Evolutionary conservation across 2,888 invertebrate species (phyloP).

Genomic region (Pachymerium ferrugineum): DNA sequence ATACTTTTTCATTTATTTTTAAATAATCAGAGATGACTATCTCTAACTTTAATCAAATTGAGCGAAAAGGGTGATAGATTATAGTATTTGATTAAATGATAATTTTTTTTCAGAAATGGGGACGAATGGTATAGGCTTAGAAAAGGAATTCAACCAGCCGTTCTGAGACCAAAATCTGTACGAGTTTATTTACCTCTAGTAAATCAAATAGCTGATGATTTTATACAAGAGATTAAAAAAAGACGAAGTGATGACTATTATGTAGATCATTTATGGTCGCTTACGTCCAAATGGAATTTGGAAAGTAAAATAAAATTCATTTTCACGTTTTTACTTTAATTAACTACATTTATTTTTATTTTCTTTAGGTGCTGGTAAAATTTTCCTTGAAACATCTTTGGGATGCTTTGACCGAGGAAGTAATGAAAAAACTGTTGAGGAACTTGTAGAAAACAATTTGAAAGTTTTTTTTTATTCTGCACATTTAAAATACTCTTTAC

Average conservation of each 20-base stretch:
- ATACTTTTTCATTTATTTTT: too few relatives aligned
- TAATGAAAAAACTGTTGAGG: conserved; percentile 41
- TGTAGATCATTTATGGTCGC: conserved; percentile 45
- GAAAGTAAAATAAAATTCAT: conserved; percentile 49
- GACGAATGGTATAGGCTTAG: conserved; percentile 55
- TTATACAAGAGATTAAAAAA: conserved; percentile 46
- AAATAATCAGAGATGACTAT: too few relatives aligned
- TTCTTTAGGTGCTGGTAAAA: conserved; percentile 43
- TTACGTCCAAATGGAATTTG: conserved; percentile 50
- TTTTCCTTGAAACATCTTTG: conserved; percentile 47
- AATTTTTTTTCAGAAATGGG: conserved; percentile 49
- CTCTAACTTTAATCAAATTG: too few relatives aligned
- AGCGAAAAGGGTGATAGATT: neutral
- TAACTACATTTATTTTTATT: neutral
- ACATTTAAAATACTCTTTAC: conserved; percentile 51
- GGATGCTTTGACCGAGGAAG: conserved; percentile 42
- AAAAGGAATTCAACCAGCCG: conserved; percentile 52
- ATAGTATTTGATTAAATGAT: neutral
- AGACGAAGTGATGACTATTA: conserved; percentile 41
- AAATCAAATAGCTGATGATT: conserved; percentile 48
- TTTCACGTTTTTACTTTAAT: neutral
- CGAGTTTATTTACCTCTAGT: conserved; percentile 49
- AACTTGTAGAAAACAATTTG: conserved; percentile 45
- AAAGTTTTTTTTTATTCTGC: conserved; percentile 43
- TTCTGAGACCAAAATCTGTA: conserved; percentile 54